These are phyloP conservation scores for Colletes gigas DNA, from an alignment of 1,140 invertebrate species.

Conservation along the genomic window DNA sequence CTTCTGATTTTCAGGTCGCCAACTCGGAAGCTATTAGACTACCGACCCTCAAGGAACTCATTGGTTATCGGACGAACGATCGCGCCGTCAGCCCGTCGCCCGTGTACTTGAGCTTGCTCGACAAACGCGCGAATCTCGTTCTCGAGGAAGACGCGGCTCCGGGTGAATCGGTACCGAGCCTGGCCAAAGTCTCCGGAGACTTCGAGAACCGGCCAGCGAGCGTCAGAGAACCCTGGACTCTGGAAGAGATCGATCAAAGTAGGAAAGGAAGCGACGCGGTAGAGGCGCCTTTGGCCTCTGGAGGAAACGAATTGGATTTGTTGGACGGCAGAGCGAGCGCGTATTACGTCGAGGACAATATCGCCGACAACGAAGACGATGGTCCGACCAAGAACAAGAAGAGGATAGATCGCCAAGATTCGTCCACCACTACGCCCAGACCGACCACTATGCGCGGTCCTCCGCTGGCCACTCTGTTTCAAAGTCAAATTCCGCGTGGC, in stretches of 20 bases:
- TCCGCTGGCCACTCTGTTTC: slow-evolving; percentile 15
- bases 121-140: neutral
- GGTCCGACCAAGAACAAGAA: slow-evolving; percentile 12
- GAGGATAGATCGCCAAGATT: slow-evolving; percentile 25
- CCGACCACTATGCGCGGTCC: slow-evolving; percentile 60
- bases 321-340: neutral
- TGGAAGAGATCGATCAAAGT: neutral
- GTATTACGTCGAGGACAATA: slow-evolving; percentile 29
- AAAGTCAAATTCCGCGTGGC: slow-evolving; percentile 45
- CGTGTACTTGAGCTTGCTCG: slow-evolving; percentile 38
- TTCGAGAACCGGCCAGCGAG: neutral
- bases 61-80: slow-evolving; percentile 53
- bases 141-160: neutral
- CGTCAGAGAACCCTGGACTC: neutral
- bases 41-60: slow-evolving; percentile 73
- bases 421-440: slow-evolving; percentile 7
- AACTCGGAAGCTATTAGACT: slow-evolving; percentile 66
- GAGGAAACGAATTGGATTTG: slow-evolving; percentile 1
- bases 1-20: slow-evolving; percentile 78
- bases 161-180: too few species aligned
- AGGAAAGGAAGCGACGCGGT: neutral
- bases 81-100: slow-evolving; percentile 34
- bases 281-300: too few species aligned
- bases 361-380: slow-evolving; percentile 20
- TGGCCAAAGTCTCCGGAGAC: neutral